Evolutionary conservation across 2,113 vertebrate genomes (phyloP).

Genomic region (Macroglossus sobrinus): DNA sequence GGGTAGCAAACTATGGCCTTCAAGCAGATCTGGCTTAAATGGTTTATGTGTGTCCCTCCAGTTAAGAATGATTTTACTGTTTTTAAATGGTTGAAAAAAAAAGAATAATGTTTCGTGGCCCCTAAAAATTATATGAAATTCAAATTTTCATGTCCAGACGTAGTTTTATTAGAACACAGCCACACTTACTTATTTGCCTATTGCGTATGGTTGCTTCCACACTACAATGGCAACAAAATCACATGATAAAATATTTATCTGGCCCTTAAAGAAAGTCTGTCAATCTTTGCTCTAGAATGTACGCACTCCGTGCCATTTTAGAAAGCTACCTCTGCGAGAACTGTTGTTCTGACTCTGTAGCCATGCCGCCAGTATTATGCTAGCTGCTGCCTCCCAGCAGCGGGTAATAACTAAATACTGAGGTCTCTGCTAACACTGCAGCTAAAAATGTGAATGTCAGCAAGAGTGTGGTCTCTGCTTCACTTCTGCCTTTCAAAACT

Average conservation of each 20-base stretch:
- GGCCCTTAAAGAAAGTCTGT: background rate
- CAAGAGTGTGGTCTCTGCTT: background rate
- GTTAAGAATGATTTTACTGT: background rate
- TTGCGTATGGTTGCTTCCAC: background rate
- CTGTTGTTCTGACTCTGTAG: background rate
- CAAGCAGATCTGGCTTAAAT: background rate
- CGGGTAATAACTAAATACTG: background rate
- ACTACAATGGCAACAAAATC: background rate
- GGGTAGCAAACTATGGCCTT: background rate
- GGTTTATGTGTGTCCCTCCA: background rate
- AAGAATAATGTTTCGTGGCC: background rate
- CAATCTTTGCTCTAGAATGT: background rate
- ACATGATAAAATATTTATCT: background rate
- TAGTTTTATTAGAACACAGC: background rate
- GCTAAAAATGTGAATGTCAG: background rate
- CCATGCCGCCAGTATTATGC: background rate
- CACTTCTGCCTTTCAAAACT: background rate
- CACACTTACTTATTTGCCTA: background rate
- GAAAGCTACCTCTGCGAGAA: background rate
- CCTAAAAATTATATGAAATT: background rate
- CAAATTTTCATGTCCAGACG: background rate
- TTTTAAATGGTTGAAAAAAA: background rate
- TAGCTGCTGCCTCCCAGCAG: background rate
- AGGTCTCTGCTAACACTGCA: background rate
- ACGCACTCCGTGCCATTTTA: background rate